phyloP scores from a whole-genome alignment of 1,140 invertebrate genomes.

The Penaeus chinensis region DNA sequence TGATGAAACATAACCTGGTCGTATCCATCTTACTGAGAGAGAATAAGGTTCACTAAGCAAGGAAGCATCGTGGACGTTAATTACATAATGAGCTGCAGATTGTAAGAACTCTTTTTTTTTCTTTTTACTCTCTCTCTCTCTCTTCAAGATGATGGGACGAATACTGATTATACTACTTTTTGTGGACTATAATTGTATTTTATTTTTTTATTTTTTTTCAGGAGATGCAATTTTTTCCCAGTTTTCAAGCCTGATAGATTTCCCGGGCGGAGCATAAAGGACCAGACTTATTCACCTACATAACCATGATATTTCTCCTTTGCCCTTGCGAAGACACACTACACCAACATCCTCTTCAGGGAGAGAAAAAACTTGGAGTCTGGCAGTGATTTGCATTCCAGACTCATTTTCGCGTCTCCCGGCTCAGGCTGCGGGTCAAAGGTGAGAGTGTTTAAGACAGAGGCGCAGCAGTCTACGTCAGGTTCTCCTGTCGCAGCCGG shows the following conservation, averaged over 20 bases:
- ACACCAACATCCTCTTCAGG: slow-evolving; percentile 12
- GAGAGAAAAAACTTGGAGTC: not conserved
- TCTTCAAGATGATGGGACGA: no score
- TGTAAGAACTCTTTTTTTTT: slow-evolving; percentile 18
- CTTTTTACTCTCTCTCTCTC: not conserved
- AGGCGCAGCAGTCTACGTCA: slow-evolving; percentile 16
- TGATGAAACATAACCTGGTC: not conserved
- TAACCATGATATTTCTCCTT: not conserved
- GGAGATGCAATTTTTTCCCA: no score
- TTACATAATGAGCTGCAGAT: slow-evolving; percentile 27
- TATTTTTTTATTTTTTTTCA: no score
- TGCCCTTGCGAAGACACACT: slow-evolving; percentile 1
- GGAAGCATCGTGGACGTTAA: slow-evolving; percentile 20
- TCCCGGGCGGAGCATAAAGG: no score
- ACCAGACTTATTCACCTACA: no score
- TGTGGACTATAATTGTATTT: no score
- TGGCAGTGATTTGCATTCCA: slow-evolving; percentile 30
- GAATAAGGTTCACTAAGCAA: slow-evolving; percentile 4
- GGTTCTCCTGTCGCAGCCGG: not conserved
- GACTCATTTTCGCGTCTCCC: slow-evolving; percentile 22
- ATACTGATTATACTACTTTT: no score
- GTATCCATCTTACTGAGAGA: slow-evolving; percentile 21
- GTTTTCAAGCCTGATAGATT: no score
- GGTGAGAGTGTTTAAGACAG: not conserved
- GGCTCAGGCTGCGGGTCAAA: not conserved